Conservation (phyloP, 1,140 invertebrate genomes). For the Lysiphlebus fabarum region DNA sequence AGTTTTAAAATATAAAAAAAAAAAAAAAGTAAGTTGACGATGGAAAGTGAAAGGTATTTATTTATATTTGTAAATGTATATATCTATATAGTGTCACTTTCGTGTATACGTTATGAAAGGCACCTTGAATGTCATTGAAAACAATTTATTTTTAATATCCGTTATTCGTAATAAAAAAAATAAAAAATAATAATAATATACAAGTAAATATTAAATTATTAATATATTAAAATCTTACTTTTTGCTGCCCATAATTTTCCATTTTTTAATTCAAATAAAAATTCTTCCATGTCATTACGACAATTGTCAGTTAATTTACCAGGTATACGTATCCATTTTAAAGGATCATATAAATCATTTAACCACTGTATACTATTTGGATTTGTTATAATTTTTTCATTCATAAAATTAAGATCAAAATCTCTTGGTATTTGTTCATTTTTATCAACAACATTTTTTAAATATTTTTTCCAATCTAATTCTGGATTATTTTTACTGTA, state of each 20-base stretch:
- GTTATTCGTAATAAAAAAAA: too few relatives aligned
- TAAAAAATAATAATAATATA: background rate
- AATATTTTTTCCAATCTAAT: conserved; percentile 46
- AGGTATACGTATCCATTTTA: conserved; percentile 60
- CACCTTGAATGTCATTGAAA: conserved; percentile 15
- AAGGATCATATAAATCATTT: conserved; percentile 63
- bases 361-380: conserved; percentile 62
- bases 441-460: conserved; percentile 32
- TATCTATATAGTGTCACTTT: conserved; percentile 14
- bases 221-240: conserved; percentile 58
- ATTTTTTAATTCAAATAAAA: conserved; percentile 57
- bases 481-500: conserved; percentile 51
- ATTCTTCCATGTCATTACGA: conserved; percentile 57
- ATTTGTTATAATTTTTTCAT: conserved; percentile 39
- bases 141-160: background rate
- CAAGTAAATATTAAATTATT: background rate
- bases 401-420: conserved; percentile 47
- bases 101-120: conserved; percentile 13
- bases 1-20: conserved; percentile 5
- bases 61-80: background rate
- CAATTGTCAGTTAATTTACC: conserved; percentile 52
- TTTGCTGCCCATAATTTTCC: conserved; percentile 68
- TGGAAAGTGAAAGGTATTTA: conserved; percentile 13
- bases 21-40: background rate
- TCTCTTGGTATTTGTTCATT: conserved; percentile 31